These are phyloP conservation scores for Potamilus streckersoni DNA, from an alignment of 1,140 invertebrate species.

Conservation along the genomic window DNA sequence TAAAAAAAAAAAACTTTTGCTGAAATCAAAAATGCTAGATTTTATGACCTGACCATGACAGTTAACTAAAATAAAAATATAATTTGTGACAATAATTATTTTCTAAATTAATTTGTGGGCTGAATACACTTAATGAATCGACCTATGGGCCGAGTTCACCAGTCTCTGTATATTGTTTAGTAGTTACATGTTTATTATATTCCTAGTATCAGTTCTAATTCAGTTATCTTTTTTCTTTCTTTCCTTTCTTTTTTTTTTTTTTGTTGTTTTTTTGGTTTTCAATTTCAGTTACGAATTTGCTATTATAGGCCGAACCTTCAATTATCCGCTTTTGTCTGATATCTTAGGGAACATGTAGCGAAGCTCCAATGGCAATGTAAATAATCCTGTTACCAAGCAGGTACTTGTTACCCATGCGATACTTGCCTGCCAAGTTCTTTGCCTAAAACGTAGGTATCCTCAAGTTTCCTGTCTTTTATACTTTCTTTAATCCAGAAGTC, in stretches of 20 bases:
- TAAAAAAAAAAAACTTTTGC: no score
- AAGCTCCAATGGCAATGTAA: slow-evolving; percentile 26
- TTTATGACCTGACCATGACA: no score
- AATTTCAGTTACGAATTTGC: no score
- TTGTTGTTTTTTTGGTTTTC: not conserved
- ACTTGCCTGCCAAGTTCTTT: slow-evolving; percentile 55
- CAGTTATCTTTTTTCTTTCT: not conserved
- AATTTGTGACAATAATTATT: no score
- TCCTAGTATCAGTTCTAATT: not conserved
- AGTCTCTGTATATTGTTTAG: not conserved
- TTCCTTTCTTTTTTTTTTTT: no score
- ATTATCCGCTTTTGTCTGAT: no score
- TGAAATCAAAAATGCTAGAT: no score
- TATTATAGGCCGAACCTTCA: not conserved
- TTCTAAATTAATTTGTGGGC: no score
- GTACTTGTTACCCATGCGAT: slow-evolving; percentile 7
- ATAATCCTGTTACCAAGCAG: slow-evolving; percentile 27
- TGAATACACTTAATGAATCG: no score
- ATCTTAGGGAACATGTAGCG: not conserved
- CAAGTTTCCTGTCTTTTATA: slow-evolving; percentile 52
- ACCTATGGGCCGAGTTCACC: no score
- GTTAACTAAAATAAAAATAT: no score
- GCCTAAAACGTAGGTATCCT: slow-evolving; percentile 48
- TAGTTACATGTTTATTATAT: not conserved
- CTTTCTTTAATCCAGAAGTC: slow-evolving; percentile 58